A percentile compares a stretch with the other conserved stretches of the same genome.
Conservation (phyloP, 2,797 vertebrate species). For the Echeneis naucrates region DNA sequence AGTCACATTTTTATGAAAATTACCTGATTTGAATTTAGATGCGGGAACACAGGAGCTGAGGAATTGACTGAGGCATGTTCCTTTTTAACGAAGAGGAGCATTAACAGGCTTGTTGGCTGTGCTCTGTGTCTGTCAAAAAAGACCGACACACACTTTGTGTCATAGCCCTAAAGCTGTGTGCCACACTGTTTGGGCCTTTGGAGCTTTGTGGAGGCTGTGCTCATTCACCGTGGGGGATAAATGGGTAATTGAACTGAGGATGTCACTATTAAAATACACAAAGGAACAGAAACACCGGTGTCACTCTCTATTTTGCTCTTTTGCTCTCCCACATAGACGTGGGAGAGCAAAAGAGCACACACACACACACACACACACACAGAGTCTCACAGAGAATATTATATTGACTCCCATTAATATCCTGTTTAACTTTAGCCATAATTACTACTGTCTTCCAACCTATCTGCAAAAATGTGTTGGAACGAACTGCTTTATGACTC, state of each 20-base stretch:
- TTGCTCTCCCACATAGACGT: background rate
- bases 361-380: conserved; percentile 11
- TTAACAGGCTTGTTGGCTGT: conserved; percentile 71
- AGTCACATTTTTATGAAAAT: conserved; percentile 77
- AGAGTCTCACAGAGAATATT: background rate
- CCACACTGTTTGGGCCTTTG: conserved; percentile 42
- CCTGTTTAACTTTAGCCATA: background rate
- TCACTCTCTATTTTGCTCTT: conserved; percentile 22
- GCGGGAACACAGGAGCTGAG: conserved; percentile 45
- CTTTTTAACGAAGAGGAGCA: conserved; percentile 59
- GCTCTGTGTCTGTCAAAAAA: conserved; percentile 64
- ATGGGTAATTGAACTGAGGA: conserved; percentile 65
- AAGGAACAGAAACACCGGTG: conserved; percentile 36
- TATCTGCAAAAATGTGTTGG: too few relatives aligned
- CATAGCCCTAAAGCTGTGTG: conserved; percentile 47
- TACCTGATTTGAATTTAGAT: conserved; percentile 78
- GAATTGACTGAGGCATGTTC: conserved; percentile 54
- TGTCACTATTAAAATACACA: conserved; percentile 59
- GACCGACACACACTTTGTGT: conserved; percentile 57
- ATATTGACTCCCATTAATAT: background rate
- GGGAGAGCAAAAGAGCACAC: too few relatives aligned
- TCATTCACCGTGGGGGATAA: conserved; percentile 67
- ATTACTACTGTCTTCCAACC: background rate
- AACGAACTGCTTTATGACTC: too few relatives aligned
- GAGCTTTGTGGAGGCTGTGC: conserved; percentile 50